Percentiles rank a stretch among this genome's conserved stretches.
Conservation (phyloP, 2,888 invertebrate species). For the Phania funesta region DNA sequence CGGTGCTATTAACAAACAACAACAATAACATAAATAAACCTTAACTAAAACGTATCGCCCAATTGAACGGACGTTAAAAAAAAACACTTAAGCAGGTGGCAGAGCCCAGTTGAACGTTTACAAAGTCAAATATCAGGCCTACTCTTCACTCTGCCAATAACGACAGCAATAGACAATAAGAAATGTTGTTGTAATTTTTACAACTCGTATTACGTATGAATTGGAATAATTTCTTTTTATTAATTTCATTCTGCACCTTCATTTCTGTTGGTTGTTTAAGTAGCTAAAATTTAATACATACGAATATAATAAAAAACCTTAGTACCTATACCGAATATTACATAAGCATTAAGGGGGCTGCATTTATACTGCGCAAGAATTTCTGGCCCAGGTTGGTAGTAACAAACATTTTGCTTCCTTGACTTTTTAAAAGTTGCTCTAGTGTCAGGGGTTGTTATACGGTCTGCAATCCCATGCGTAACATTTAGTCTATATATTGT, state of each 20-base stretch:
- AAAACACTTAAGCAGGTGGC: conserved; percentile 38
- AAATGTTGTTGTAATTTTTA: conserved; percentile 9
- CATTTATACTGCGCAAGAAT: too few relatives aligned
- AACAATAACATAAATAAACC: conserved; percentile 22
- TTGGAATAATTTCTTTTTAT: conserved; percentile 40
- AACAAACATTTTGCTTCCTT: too few relatives aligned
- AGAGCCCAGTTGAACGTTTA: not conserved
- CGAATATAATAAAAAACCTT: not conserved
- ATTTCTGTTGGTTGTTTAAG: conserved; percentile 9
- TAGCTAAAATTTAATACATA: not conserved
- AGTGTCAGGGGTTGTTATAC: too few relatives aligned
- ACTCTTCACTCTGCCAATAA: not conserved
- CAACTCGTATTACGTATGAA: conserved; percentile 44
- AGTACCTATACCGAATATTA: not conserved
- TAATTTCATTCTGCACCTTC: conserved; percentile 30
- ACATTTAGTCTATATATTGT: too few relatives aligned
- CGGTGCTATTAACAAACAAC: conserved; percentile 13
- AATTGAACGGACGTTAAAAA: conserved; percentile 45
- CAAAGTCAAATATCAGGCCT: not conserved
- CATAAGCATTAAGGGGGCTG: not conserved
- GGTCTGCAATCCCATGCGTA: too few relatives aligned
- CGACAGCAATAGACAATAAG: not conserved
- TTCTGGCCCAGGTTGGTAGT: too few relatives aligned
- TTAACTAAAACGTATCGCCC: conserved; percentile 36
- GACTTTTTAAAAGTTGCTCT: too few relatives aligned